A percentile compares a stretch with the other conserved stretches of the same genome.
These are phyloP conservation scores for Pandemis cinnamomeana DNA, from an alignment of 2,888 invertebrate species.

Conservation along the genomic window DNA sequence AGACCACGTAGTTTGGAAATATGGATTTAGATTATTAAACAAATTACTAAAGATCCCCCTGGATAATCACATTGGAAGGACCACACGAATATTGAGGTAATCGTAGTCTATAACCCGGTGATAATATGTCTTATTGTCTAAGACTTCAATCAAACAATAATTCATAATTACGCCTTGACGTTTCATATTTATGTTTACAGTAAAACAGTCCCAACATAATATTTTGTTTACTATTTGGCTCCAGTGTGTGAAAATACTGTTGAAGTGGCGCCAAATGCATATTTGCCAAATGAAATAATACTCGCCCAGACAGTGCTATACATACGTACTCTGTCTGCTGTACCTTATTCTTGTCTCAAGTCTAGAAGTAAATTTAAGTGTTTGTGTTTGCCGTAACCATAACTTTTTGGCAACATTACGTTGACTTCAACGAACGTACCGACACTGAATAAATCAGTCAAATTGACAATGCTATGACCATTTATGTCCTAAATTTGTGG, in stretches of 20 bases:
- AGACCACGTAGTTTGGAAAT: neutral
- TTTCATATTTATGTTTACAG: slow-evolving; percentile 32
- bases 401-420: slow-evolving; percentile 1
- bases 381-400: neutral
- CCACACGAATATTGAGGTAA: too few relatives aligned
- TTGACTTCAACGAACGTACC: neutral
- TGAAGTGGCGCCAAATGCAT: slow-evolving; percentile 77
- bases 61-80: too few relatives aligned
- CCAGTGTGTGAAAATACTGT: slow-evolving; percentile 63
- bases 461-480: neutral
- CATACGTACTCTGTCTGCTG: slow-evolving; percentile 49
- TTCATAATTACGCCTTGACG: neutral
- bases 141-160: neutral
- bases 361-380: slow-evolving; percentile 52
- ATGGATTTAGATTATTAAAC: neutral
- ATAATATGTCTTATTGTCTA: neutral
- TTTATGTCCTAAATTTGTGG: neutral
- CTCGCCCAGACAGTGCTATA: slow-evolving; percentile 71
- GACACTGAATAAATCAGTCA: neutral
- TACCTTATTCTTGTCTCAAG: slow-evolving; percentile 47
- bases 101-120: too few relatives aligned
- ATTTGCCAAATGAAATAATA: slow-evolving; percentile 74
- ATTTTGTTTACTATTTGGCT: slow-evolving; percentile 66
- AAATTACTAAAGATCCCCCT: too few relatives aligned
- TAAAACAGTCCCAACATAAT: slow-evolving; percentile 52